phyloP scores from a whole-genome alignment of 2,113 vertebrate genomes.

The Tylochromis polylepis region DNA sequence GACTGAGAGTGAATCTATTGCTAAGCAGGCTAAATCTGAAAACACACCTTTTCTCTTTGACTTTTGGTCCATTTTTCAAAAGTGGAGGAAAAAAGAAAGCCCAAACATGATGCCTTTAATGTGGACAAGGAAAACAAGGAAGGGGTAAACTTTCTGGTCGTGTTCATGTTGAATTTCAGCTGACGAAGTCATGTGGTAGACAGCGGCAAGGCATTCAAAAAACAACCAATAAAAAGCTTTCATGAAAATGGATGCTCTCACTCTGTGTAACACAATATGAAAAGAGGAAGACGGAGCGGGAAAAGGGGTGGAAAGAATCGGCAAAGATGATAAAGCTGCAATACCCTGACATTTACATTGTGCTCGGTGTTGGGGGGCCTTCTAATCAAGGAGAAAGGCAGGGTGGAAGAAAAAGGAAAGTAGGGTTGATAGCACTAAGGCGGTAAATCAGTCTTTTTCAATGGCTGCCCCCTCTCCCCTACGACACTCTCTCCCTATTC shows the following conservation, averaged over 20 bases:
- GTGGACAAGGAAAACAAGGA: not conserved
- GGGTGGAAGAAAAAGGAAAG: conserved; percentile 26
- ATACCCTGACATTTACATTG: conserved; percentile 8
- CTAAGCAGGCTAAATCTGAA: not conserved
- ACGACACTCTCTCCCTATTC: conserved; percentile 35
- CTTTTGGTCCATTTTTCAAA: not conserved
- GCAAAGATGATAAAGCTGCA: conserved; percentile 6
- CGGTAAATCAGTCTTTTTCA: conserved; percentile 67
- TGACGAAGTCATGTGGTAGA: not conserved
- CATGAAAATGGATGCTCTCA: conserved; percentile 60
- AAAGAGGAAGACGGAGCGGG: conserved; percentile 15
- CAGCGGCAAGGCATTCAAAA: not conserved
- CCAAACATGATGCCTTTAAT: not conserved
- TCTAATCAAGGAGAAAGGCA: conserved; percentile 17
- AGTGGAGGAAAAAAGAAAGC: not conserved
- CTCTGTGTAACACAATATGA: conserved; percentile 60
- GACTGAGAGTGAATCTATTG: not conserved
- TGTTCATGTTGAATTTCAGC: not conserved
- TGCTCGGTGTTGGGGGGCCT: conserved; percentile 15
- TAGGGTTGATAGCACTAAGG: conserved; percentile 47
- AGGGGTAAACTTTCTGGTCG: not conserved
- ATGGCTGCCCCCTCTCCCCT: not conserved
- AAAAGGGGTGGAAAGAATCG: not conserved
- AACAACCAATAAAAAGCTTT: conserved; percentile 33
- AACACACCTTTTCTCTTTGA: not conserved